Base-by-base conservation (phyloP, 2,113 vertebrate species). In the Setophaga petechia region DNA sequence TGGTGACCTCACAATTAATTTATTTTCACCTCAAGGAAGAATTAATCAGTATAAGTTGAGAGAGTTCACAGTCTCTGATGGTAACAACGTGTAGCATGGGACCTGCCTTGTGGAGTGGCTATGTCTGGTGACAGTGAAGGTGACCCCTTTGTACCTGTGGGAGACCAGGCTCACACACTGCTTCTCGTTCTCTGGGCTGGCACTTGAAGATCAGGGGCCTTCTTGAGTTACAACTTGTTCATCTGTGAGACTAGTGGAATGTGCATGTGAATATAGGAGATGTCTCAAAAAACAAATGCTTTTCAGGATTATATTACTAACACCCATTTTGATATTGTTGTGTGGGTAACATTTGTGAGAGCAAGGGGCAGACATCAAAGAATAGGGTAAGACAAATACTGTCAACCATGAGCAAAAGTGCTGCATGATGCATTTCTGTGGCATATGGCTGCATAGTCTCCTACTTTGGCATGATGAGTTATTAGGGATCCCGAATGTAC, bases 361-460 rank as follows among this genome's bases (percentile, higher is more conserved):
- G 8, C 30, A 39, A 68, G 21, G 30, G 20, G 20, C 33, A 55
- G 39, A 61, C 4, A 2, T 24, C 65, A 51, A 89, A 57, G 15
- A 39, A 8, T 6, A 44, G 47, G 14, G 28, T 31, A 20, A 82
- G 31, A 16, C 31, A n/a, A 47, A 15, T 55, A 11, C 17, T 30
- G 12, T 67, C 66, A 59, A 15, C 13, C 35, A 61, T 72, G 54
- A 76, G 25, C 6, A 72, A 4, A 89, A 69, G 33, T 41, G 12
- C 65, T 69, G 8, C 1, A 0, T 31, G 5, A 5, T 47, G 3
- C 37, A 2, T 84, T 86, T 87, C 46, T 77, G 37, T 41, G 46
- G 27, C 0, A 0, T 44, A 33, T 2, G 0, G 0, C 33, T 39
- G 21, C 15, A 3, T 2, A 20, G 30, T 57, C 59, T 69, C 6